Evolutionary conservation across 2,888 invertebrate species (phyloP), one percentile per base, ranked within the genome.

Genomic region (Hirtodrosophila confusa): DNA sequence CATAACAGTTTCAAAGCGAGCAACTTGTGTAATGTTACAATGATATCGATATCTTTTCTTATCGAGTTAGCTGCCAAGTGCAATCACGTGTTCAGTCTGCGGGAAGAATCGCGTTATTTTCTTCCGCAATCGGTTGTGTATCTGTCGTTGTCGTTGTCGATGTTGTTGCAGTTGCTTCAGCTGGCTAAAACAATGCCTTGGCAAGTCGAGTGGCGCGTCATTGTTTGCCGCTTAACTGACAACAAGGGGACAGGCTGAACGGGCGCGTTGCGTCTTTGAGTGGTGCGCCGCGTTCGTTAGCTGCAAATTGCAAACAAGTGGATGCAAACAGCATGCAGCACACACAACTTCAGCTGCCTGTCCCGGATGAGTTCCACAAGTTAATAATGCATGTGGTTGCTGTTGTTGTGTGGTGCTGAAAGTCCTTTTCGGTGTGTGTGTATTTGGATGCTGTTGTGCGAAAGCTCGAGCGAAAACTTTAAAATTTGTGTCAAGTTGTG

Each of bases 221-320:
- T 40, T 58, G 54, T 31, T 61, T 56, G 71, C 53, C 65, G 48
- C 56, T 70, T 54, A 71, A 39, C 51, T 33, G 40, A 33, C 40
- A 36, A 27, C 27, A 27, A 5, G 27, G 27, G 3, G 27, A 27
- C 27, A 27, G 31, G 31, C 5, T 12, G 17, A n/a, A 47, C n/a
- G 23, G 33, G 50, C 33, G 51, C 49, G 72, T 43, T 53, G 57
- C 55, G 47, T 43, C 58, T 57, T 66, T 47, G 61, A 82, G 80
- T 82, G 86, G 44, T 31, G 48, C 48, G 66, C 63, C 66, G 82
- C 83, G 86, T 83, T 83, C 88, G 82, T 83, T 83, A 85, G 82
- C 69, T 74, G 79, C 74, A 82, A 83, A 78, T 87, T 74, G 75
- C 76, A 70, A 63, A 70, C 76, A 76, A 83, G 82, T 85, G 88